Conservation (phyloP, 2,113 vertebrate genomes). For the Rafetus swinhoei region DNA sequence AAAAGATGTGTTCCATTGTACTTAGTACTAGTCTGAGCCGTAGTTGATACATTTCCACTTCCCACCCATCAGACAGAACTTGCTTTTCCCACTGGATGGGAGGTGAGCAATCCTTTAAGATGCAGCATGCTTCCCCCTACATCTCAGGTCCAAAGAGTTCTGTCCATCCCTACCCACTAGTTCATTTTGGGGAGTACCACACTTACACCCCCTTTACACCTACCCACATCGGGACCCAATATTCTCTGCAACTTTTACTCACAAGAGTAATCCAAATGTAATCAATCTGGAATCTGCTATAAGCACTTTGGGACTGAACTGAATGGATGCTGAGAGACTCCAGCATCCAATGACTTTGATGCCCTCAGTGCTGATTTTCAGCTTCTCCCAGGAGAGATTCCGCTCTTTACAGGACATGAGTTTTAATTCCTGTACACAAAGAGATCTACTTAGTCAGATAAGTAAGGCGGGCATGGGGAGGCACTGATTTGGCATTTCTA, state of each 20-base stretch:
- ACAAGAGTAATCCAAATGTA: not conserved
- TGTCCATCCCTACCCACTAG: not conserved
- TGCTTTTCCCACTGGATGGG: not conserved
- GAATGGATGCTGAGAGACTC: not conserved
- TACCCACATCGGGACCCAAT: not conserved
- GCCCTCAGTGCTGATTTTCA: not conserved
- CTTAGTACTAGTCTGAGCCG: not conserved
- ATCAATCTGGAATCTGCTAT: not conserved
- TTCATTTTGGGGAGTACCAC: not conserved
- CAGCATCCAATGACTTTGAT: not conserved
- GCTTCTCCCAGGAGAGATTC: not conserved
- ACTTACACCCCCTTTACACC: not conserved
- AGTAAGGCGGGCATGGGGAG: not conserved
- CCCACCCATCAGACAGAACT: not conserved
- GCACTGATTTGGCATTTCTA: not conserved
- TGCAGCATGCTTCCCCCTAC: not conserved
- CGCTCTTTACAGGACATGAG: not conserved
- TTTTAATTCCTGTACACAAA: slow-evolving; percentile 6
- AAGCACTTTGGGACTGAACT: not conserved
- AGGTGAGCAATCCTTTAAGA: not conserved
- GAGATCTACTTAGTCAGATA: not conserved
- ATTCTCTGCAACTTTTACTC: not conserved
- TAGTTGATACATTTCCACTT: not conserved
- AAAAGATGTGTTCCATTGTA: accelerated
- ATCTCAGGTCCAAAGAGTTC: not conserved